Evolutionary conservation across 2,888 invertebrate species (phyloP).

Genomic region (Xiphydria camelus): DNA sequence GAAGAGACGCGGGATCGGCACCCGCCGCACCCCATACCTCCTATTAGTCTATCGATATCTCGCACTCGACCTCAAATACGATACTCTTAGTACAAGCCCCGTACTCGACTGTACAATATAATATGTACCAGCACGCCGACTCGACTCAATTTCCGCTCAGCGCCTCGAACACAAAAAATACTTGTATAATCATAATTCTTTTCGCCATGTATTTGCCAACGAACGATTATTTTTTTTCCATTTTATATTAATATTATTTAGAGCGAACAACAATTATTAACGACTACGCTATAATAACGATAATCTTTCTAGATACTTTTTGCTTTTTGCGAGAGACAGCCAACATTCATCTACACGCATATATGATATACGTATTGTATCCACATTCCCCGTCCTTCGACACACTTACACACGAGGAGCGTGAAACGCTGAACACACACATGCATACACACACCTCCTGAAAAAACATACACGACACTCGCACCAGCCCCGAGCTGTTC

Average conservation of each 20-base stretch:
- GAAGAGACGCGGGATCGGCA: too few relatives aligned
- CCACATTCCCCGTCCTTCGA: not conserved
- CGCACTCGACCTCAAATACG: conserved; percentile 34
- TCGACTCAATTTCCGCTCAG: conserved; percentile 54
- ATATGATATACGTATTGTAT: conserved; percentile 1
- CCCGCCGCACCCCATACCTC: not conserved
- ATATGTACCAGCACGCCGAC: too few relatives aligned
- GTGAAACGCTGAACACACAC: not conserved
- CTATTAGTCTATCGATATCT: conserved; percentile 2
- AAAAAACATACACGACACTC: not conserved
- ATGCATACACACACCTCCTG: not conserved
- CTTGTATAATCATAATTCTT: conserved; percentile 50
- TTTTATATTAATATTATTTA: conserved; percentile 52
- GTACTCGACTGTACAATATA: conserved; percentile 28
- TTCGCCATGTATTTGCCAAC: conserved; percentile 58
- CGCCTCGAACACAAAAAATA: conserved; percentile 50
- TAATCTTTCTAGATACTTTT: conserved; percentile 55
- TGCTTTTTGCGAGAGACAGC: conserved; percentile 38
- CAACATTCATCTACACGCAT: conserved; percentile 8
- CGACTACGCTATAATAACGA: conserved; percentile 46
- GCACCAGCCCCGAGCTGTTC: not conserved
- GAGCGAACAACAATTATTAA: conserved; percentile 49
- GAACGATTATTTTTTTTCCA: conserved; percentile 49
- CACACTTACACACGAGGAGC: not conserved
- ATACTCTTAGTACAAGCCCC: conserved; percentile 47